phyloP scores from a whole-genome alignment of 1,140 invertebrate species.

The Ceratoteleas bidentatus region DNA sequence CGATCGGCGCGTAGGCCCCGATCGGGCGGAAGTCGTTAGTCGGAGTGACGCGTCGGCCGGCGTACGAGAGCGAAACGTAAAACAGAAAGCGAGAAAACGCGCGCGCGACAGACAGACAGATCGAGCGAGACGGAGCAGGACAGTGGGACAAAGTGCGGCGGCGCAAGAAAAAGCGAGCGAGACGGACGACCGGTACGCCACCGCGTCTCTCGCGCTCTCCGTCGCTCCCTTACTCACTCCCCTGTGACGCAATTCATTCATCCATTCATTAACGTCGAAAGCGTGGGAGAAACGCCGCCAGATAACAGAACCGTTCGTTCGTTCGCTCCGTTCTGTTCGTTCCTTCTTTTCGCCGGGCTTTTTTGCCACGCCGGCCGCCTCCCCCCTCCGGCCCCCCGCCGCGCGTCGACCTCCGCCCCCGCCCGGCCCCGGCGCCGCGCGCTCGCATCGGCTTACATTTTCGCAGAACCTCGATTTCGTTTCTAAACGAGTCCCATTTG shows the following conservation, averaged over 20 bases:
- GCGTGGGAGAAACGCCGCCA: constrained; percentile 60
- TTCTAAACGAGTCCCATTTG: constrained; percentile 13
- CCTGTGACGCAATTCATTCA: constrained; percentile 65
- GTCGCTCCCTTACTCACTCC: constrained; percentile 28
- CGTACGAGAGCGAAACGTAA: constrained; percentile 29
- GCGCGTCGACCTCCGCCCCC: neutral
- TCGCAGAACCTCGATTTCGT: constrained; percentile 41
- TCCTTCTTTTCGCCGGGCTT: constrained; percentile 19
- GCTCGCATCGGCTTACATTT: constrained; percentile 40
- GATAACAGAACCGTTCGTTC: constrained; percentile 52
- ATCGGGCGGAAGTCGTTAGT: constrained; percentile 59
- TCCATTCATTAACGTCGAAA: constrained; percentile 65
- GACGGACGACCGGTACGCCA: constrained; percentile 7
- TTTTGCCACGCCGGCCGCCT: neutral
- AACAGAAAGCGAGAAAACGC: neutral
- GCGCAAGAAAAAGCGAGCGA: neutral
- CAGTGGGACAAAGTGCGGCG: neutral
- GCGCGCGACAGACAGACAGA: neutral
- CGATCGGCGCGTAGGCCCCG: constrained; percentile 36
- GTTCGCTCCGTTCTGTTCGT: constrained; percentile 23
- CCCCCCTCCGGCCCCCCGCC: neutral
- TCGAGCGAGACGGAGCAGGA: neutral
- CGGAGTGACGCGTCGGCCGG: constrained; percentile 39
- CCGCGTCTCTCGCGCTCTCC: constrained; percentile 19
- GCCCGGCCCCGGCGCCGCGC: constrained; percentile 6